A percentile compares a stretch with the other conserved stretches of the same genome.
Evolutionary conservation across 2,797 vertebrate species (phyloP).

Genomic region (Hipposideros larvatus): DNA sequence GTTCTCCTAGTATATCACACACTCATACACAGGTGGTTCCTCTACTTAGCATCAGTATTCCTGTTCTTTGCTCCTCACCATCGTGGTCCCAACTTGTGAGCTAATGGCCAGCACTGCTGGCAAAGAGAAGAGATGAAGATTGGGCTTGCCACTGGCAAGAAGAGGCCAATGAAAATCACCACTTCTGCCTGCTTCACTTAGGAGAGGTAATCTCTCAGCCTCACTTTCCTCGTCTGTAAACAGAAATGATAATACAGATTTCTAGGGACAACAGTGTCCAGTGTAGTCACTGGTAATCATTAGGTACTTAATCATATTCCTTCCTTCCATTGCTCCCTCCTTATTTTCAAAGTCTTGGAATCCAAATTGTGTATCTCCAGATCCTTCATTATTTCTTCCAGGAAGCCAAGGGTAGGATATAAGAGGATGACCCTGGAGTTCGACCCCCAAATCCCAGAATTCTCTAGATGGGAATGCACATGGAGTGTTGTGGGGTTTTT

Average conservation of each 20-base stretch:
- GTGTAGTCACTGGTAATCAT: not conserved
- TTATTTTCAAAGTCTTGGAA: constrained; percentile 22
- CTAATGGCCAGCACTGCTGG: not conserved
- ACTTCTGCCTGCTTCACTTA: not conserved
- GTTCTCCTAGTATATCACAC: not conserved
- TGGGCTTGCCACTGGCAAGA: not conserved
- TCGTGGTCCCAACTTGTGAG: not conserved
- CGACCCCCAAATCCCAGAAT: not conserved
- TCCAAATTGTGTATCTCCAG: constrained; percentile 11
- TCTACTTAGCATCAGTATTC: not conserved
- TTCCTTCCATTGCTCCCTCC: not conserved
- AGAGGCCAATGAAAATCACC: not conserved
- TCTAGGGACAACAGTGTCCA: not conserved
- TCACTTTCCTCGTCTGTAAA: not conserved
- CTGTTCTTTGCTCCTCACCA: not conserved
- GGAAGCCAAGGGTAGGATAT: not conserved
- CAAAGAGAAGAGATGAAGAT: not conserved
- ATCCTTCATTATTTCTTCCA: not conserved
- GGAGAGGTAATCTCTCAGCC: not conserved
- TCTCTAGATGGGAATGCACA: constrained; percentile 37
- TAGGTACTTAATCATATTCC: not conserved
- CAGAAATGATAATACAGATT: not conserved
- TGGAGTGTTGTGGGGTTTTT: not conserved
- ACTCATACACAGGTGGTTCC: not conserved
- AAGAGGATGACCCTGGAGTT: not conserved